phyloP scores from a whole-genome alignment of 1,140 invertebrate species.

The Ericerus pela region DNA sequence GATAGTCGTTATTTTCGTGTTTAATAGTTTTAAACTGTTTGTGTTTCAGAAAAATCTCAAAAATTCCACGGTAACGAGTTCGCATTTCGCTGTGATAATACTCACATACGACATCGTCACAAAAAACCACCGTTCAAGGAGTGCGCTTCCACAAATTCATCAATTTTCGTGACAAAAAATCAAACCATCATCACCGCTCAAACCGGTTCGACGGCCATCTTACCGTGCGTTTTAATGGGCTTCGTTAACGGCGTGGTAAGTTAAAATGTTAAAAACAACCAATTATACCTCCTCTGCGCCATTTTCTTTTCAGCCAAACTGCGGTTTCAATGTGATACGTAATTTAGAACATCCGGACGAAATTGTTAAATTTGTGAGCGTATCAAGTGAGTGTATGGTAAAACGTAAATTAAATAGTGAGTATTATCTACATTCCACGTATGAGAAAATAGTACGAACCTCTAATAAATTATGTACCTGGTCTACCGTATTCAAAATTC shows the following conservation, averaged over 20 bases:
- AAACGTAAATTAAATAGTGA: too few species aligned
- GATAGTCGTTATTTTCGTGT: too few species aligned
- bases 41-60: not conserved
- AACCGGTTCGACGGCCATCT: constrained; percentile 48
- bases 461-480: too few species aligned
- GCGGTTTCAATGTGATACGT: too few species aligned
- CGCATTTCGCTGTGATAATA: not conserved
- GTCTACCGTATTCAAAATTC: too few species aligned
- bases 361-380: too few species aligned
- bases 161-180: constrained; percentile 21
- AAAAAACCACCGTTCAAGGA: not conserved
- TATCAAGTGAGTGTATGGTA: too few species aligned
- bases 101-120: not conserved
- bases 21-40: not conserved
- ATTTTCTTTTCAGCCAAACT: too few species aligned
- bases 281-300: too few species aligned
- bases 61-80: not conserved
- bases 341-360: too few species aligned
- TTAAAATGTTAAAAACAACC: constrained; percentile 21
- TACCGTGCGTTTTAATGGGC: constrained; percentile 52
- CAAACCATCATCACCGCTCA: constrained; percentile 45
- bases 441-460: too few species aligned
- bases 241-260: constrained; percentile 54
- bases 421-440: too few species aligned
- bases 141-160: not conserved